A percentile compares a stretch with the other conserved stretches of the same genome.
Conservation (phyloP, 2,888 invertebrate species). For the Parnassius orleans region DNA sequence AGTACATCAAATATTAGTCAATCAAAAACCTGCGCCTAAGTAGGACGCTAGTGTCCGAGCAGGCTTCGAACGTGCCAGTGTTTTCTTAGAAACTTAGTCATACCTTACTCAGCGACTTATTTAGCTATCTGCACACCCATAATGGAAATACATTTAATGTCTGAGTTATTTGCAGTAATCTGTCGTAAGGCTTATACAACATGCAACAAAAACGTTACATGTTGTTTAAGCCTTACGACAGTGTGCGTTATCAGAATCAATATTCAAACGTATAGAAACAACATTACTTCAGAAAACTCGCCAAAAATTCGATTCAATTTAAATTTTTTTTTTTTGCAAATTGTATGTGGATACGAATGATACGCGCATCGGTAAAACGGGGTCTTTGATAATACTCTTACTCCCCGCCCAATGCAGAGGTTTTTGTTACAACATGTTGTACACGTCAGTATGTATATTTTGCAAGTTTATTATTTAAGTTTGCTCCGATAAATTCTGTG, state of each 20-base stretch:
- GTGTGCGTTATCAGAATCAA: too few species aligned
- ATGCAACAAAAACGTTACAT: too few species aligned
- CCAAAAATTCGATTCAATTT: too few species aligned
- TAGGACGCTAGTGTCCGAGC: conserved; percentile 21
- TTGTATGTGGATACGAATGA: too few species aligned
- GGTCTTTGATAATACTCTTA: too few species aligned
- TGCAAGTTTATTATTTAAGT: neutral
- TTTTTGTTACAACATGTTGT: neutral
- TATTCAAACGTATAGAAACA: too few species aligned
- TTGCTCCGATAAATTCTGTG: neutral
- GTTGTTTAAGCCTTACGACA: too few species aligned
- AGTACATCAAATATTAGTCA: conserved; percentile 15
- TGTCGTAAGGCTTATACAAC: neutral
- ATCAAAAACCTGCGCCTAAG: conserved; percentile 20
- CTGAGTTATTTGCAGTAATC: neutral
- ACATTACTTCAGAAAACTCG: too few species aligned
- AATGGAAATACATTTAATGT: conserved; percentile 1
- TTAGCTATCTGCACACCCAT: conserved; percentile 20
- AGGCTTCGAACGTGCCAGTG: conserved; percentile 43
- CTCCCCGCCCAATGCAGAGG: too few species aligned
- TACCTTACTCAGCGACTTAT: conserved; percentile 27
- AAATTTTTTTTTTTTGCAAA: too few species aligned
- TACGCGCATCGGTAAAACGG: too few species aligned
- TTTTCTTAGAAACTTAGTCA: conserved; percentile 50
- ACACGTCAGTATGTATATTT: neutral